Percentiles rank a stretch among this genome's conserved stretches.
Conservation (phyloP, 2,113 vertebrate genomes). For the Hypomesus transpacificus region DNA sequence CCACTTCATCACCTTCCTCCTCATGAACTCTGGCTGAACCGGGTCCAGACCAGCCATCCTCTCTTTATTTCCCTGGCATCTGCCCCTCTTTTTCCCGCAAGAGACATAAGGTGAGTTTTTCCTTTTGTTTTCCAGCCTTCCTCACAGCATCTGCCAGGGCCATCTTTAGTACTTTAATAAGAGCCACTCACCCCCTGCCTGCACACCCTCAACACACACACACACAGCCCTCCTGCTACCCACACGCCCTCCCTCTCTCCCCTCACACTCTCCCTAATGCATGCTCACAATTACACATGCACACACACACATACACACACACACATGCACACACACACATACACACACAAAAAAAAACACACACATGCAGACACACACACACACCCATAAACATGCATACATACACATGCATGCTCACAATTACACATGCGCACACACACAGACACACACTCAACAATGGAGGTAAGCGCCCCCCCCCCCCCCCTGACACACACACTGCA, state of each 20-base stretch:
- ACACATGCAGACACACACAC: neutral
- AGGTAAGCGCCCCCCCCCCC: neutral
- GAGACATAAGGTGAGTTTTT: conserved; percentile 42
- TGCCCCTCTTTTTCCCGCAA: conserved; percentile 32
- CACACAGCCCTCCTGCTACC: conserved; percentile 5
- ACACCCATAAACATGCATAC: conserved; percentile 1
- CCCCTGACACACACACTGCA: neutral
- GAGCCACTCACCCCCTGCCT: conserved; percentile 31
- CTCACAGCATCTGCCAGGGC: conserved; percentile 53
- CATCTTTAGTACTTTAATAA: conserved; percentile 58
- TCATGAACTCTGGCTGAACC: conserved; percentile 59
- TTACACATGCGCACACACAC: too few species aligned
- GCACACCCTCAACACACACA: conserved; percentile 18
- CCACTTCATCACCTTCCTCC: conserved; percentile 53
- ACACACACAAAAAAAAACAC: neutral
- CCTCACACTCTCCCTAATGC: neutral
- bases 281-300: neutral
- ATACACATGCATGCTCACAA: neutral
- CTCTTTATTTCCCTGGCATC: conserved; percentile 43
- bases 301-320: neutral
- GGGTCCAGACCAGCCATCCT: conserved; percentile 22
- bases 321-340: neutral
- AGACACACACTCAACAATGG: too few species aligned
- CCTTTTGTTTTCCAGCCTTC: conserved; percentile 44
- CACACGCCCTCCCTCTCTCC: neutral